Base-by-base conservation (phyloP, 2,797 vertebrate species). In the Atherinosoma microstoma region DNA sequence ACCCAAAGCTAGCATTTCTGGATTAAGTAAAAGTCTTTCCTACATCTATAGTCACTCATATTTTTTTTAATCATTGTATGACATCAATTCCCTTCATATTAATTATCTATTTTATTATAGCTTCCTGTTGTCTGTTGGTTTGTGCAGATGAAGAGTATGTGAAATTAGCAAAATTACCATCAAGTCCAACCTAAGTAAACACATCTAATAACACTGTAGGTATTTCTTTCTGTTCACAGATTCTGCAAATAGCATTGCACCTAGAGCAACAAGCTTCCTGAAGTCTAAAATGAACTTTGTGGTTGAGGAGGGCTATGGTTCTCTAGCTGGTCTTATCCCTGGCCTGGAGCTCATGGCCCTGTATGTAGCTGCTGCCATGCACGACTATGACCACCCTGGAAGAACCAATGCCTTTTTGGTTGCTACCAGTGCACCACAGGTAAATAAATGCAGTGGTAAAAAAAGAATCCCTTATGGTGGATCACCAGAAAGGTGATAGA, bases 341-440 rank as follows among this genome's bases (percentile, higher is more conserved):
- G 96, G 95, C 54, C 93, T 99, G 61, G 98, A 99, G 89, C 77
- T 99, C 80, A 99, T 99, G 98, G 98, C 98, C 0, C 90, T 99
- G 9, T 99, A 99, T 16, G 97, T 99, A 29, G 98, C 98, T 2
- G 97, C 97, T 5, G 97, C 98, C 84, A 99, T 99, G 98, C 98
- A 99, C 1, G 98, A 99, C 67, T 99, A 98, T 3, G 98, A 99
- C 88, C 98, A 99, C 75, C 98, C 98, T 0, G 98, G 98, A 63
- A 95, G 98, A 89, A 99, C 98, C 67, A 99, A 99, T 2, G 98
- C 98, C 62, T 99, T 99, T 87, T 92, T 99, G 68, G 98, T 99
- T 47, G 97, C 98, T 42, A 99, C 98, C 0, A 97, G 97, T 54
- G 97, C 98, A 70, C 97, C 98, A 24, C 93, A 94, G 93, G 93